Percentiles rank a stretch among this genome's conserved stretches.
Evolutionary conservation across 1,140 invertebrate genomes (phyloP).

Genomic region (Megalopta genalis): DNA sequence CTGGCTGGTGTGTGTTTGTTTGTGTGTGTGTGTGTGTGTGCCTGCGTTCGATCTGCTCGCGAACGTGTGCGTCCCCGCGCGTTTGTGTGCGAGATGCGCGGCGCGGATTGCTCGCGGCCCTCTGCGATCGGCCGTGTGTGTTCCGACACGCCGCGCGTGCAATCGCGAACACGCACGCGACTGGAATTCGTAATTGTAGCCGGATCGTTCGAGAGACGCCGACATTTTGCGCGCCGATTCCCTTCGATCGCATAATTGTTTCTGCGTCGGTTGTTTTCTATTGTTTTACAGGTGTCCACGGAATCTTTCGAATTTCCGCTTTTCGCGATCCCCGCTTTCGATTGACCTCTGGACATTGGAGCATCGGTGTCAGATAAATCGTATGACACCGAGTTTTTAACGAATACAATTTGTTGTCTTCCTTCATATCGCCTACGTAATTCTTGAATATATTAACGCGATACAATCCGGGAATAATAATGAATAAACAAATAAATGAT

Average conservation of each 20-base stretch:
- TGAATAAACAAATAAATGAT: too few relatives aligned
- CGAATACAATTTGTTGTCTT: too few relatives aligned
- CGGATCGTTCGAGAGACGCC: not conserved
- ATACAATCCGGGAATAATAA: too few relatives aligned
- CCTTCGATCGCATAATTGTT: not conserved
- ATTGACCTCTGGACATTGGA: too few relatives aligned
- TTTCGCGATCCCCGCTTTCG: too few relatives aligned
- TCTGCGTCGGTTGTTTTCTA: not conserved
- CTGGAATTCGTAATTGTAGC: conserved; percentile 39
- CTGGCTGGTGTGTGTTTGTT: not conserved
- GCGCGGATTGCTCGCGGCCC: conserved; percentile 31
- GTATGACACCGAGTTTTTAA: too few relatives aligned
- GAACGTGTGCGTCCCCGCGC: not conserved
- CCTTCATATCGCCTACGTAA: too few relatives aligned
- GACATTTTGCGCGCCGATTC: not conserved
- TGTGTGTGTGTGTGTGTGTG: not conserved
- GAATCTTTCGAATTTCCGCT: too few relatives aligned
- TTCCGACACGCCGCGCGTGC: not conserved
- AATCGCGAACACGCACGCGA: not conserved
- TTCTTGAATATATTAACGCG: too few relatives aligned
- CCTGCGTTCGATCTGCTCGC: conserved; percentile 22
- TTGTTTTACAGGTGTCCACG: too few relatives aligned
- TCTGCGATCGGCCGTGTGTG: not conserved
- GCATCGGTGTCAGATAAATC: too few relatives aligned
- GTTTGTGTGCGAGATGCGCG: conserved; percentile 9